A percentile compares a stretch with the other conserved stretches of the same genome.
phyloP scores from a whole-genome alignment of 2,888 invertebrate genomes.

The Archips crataeganus region DNA sequence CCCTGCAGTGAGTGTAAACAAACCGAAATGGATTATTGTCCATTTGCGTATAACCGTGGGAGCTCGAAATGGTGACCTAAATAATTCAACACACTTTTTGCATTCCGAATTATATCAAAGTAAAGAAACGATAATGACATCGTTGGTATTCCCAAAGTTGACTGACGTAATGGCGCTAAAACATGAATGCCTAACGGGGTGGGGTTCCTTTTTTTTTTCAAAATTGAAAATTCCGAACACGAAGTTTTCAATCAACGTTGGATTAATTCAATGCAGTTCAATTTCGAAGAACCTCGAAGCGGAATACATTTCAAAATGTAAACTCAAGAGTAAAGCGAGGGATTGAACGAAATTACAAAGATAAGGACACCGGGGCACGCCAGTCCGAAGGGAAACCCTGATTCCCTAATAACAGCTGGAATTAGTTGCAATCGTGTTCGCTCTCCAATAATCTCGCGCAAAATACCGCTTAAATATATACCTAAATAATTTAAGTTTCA shows the following conservation, averaged over 20 bases:
- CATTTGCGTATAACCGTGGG: conserved; percentile 30
- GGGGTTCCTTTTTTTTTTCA: conserved; percentile 12
- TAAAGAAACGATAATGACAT: conserved; percentile 8
- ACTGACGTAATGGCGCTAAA: conserved; percentile 14
- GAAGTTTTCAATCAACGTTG: conserved; percentile 68
- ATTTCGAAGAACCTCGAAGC: conserved; percentile 57
- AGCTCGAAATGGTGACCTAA: conserved; percentile 18
- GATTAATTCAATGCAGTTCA: conserved; percentile 72
- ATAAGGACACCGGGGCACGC: conserved; percentile 58
- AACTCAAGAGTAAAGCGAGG: conserved; percentile 53
- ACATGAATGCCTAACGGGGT: conserved; percentile 10
- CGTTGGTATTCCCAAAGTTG: conserved; percentile 25
- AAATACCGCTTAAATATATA: conserved; percentile 52
- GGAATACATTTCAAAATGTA: conserved; percentile 62
- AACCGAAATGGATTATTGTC: conserved; percentile 38
- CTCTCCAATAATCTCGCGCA: conserved; percentile 57
- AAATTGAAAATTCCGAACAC: conserved; percentile 44
- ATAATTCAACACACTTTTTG: conserved; percentile 25
- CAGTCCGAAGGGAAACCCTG: conserved; percentile 58
- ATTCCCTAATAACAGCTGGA: conserved; percentile 60
- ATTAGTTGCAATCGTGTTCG: conserved; percentile 66
- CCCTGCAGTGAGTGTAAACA: conserved; percentile 37
- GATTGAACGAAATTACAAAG: conserved; percentile 59
- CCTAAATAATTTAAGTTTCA: conserved; percentile 50
- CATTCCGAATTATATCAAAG: conserved; percentile 1